phyloP scores from a whole-genome alignment of 64 coral and sea anemone species.

The Pocillopora verrucosa region DNA sequence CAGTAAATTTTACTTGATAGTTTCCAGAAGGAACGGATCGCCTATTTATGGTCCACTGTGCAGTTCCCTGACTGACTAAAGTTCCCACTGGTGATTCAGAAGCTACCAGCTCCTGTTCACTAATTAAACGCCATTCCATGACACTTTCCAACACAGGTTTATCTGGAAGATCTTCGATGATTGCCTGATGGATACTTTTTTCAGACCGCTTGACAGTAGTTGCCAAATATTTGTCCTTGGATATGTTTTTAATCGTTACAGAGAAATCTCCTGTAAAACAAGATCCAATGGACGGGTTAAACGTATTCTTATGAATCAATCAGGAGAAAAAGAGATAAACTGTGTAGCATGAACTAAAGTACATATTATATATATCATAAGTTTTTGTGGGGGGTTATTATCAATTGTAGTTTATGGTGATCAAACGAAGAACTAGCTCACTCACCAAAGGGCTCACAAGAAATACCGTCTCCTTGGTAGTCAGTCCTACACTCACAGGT shows the following conservation, averaged over 20 bases:
- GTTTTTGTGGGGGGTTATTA: neutral
- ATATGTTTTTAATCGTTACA: conserved; percentile 1
- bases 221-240: conserved; percentile 1
- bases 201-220: neutral
- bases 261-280: conserved; percentile 23
- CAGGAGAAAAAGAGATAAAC: neutral
- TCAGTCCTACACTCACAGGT: neutral
- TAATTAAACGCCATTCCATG: conserved; percentile 9
- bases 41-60: conserved; percentile 23
- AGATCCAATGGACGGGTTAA: neutral
- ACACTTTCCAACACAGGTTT: neutral
- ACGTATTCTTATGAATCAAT: neutral
- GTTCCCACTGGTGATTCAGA: neutral
- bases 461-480: neutral
- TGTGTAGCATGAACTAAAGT: neutral
- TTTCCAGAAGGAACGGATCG: neutral
- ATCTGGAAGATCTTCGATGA: neutral
- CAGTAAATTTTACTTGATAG: conserved; percentile 22
- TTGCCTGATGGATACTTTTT: neutral
- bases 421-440: too few species aligned
- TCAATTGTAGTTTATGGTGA: too few species aligned
- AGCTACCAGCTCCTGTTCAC: neutral
- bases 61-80: conserved; percentile 2
- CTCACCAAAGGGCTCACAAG: conserved; percentile 5
- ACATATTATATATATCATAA: neutral